Base-by-base conservation (phyloP, 1,140 invertebrate species). In the Pogonognathellus flavescens region DNA sequence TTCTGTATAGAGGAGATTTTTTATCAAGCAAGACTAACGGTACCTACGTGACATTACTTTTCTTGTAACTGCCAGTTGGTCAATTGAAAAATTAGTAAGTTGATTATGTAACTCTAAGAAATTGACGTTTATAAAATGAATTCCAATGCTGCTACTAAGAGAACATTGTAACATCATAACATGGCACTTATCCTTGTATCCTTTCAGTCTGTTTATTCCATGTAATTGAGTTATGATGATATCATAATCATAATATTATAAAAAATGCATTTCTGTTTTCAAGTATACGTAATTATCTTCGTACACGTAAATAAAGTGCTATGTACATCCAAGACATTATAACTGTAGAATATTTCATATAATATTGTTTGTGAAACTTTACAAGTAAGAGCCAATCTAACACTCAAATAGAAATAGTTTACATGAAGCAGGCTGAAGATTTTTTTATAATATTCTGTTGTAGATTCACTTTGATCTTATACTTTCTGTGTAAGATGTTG, bases 211-310 rank as follows among this genome's bases (percentile, higher is more conserved):
- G 70, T 31, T 76, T 76, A 31, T 76, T 76, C 70, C 70, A 76
- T 50, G 70, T 76, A 76, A 50, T 76, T 76, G 70, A 14, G 31
- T n/a, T 76, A 41, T 49, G 41, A 18, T 76, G 70, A 49, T 70
- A 70, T 18, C 25, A 76, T 6, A 14, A 18, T 50, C 25, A 50
- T 31, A 76, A 18, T 13, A 13, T 2, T 57, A n/a, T 57, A n/a
- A 13, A 14, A 57, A n/a, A 14, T 13, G n/a, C 53, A 14, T n/a
- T 57, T 57, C 53, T 57, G 53, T n/a, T 14, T 57, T 57, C 53
- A 14, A 14, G 53, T 13, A 57, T 13, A n/a, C 53, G 53, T 14
- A n/a, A 57, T n/a, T 57, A 13, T 57, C 53, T 14, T 4, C n/a
- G 2, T 57, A 57, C 53, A 57, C 2, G 10, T 57, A n/a, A n/a